phyloP scores from a whole-genome alignment of 2,888 invertebrate genomes.

The Drosophila prolongata region DNA sequence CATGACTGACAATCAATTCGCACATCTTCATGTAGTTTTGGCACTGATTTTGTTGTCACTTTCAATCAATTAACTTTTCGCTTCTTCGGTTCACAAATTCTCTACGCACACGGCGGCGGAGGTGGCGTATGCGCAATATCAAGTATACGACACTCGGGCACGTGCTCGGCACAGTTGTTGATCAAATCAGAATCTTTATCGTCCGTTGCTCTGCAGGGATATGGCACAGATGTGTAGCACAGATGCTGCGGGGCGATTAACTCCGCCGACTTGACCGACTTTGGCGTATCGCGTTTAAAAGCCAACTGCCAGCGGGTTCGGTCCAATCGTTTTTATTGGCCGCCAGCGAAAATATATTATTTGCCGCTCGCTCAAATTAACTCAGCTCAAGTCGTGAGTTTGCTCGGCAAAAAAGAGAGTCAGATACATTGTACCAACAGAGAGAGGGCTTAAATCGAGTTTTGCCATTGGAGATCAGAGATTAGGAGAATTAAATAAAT shows the following conservation, averaged over 20 bases:
- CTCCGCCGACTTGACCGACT: constrained; percentile 41
- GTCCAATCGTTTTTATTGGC: constrained; percentile 64
- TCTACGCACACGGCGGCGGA: neutral
- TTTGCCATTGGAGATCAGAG: constrained; percentile 12
- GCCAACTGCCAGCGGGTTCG: constrained; percentile 50
- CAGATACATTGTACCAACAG: constrained; percentile 6
- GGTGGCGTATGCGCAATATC: constrained; percentile 43
- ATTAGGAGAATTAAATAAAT: constrained; percentile 15
- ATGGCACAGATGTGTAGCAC: neutral
- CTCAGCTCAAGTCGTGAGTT: constrained; percentile 32
- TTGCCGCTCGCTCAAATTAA: constrained; percentile 32
- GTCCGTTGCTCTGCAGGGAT: constrained; percentile 15
- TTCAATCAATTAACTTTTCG: constrained; percentile 10
- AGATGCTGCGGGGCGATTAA: constrained; percentile 13
- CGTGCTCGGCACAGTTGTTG: constrained; percentile 46
- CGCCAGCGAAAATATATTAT: constrained; percentile 26
- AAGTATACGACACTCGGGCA: constrained; percentile 45
- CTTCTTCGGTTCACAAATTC: neutral
- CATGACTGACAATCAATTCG: constrained; percentile 80
- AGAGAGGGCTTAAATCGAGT: constrained; percentile 9
- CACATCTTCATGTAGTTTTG: constrained; percentile 67
- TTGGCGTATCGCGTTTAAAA: constrained; percentile 49
- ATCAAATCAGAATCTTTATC: constrained; percentile 21
- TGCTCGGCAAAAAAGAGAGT: constrained; percentile 11
- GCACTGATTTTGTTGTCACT: constrained; percentile 9